Evolutionary conservation across 2,888 invertebrate genomes (phyloP).

Genomic region (Coenonympha glycerion): DNA sequence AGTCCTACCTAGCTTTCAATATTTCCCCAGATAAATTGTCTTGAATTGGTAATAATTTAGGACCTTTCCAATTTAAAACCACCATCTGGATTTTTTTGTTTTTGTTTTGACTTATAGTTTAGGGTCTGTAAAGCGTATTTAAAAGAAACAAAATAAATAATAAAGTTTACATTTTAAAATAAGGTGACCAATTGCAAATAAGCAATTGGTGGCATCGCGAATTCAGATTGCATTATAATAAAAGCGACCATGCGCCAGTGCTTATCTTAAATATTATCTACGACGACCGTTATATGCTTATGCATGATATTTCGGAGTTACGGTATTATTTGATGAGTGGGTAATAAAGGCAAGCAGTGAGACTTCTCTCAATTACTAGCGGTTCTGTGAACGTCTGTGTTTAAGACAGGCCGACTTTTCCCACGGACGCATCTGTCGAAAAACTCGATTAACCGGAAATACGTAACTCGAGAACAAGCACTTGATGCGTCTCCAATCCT

Average conservation of each 20-base stretch:
- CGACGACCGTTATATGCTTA: conserved; percentile 20
- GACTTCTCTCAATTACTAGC: conserved; percentile 5
- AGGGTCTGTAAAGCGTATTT: neutral
- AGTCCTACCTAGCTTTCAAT: too few relatives aligned
- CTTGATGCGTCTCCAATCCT: conserved; percentile 23
- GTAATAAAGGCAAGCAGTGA: conserved; percentile 15
- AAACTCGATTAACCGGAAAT: conserved; percentile 71
- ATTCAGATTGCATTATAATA: conserved; percentile 9
- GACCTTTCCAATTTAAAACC: too few relatives aligned
- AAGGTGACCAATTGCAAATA: neutral
- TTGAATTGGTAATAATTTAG: too few relatives aligned
- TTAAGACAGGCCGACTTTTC: conserved; percentile 32
- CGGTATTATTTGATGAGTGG: conserved; percentile 23
- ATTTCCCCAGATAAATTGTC: too few relatives aligned
- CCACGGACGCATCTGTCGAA: conserved; percentile 60
- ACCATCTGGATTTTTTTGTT: too few relatives aligned
- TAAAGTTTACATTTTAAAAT: neutral
- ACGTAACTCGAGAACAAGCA: conserved; percentile 16
- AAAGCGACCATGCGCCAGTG: conserved; percentile 8
- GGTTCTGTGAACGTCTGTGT: conserved; percentile 4
- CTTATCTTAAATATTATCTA: conserved; percentile 20
- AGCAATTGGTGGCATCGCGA: neutral
- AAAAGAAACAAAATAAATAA: neutral
- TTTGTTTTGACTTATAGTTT: too few relatives aligned
- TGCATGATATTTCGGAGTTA: conserved; percentile 24